Conservation (phyloP, 2,797 vertebrate genomes). For the Tangara arthus region DNA sequence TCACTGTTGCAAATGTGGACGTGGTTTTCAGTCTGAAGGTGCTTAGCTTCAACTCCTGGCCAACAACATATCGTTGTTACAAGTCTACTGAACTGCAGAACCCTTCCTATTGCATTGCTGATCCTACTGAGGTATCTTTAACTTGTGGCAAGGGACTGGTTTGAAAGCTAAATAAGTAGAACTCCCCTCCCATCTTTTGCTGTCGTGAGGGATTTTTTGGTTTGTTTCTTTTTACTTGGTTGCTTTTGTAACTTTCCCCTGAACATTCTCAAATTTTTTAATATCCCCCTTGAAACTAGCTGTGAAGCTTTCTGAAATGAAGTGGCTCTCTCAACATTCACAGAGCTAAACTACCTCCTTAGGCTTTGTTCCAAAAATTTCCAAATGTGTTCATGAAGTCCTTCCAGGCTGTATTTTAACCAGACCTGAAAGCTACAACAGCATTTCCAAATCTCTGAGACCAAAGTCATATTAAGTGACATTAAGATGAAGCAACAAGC, state of each 20-base stretch:
- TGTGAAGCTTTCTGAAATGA: neutral
- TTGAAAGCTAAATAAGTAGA: neutral
- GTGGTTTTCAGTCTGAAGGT: neutral
- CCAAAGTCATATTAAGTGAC: neutral
- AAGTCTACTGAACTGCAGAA: neutral
- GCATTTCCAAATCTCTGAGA: conserved; percentile 8
- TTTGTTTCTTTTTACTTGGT: neutral
- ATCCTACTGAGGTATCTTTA: neutral
- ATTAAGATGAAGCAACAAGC: conserved; percentile 7
- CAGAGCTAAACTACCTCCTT: neutral
- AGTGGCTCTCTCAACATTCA: neutral
- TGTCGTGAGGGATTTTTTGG: accelerated
- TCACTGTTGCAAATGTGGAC: neutral
- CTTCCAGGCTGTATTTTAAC: neutral
- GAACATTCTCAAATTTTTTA: neutral
- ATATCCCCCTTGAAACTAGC: neutral
- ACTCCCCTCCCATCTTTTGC: neutral
- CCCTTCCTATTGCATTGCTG: neutral
- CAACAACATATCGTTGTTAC: neutral
- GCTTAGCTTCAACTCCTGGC: neutral
- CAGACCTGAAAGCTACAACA: neutral
- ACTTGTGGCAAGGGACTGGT: neutral
- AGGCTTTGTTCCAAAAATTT: conserved; percentile 1
- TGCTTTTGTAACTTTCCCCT: neutral
- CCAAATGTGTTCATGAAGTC: neutral